Conservation (phyloP, 2,888 invertebrate species). For the Cosmia trapezina region DNA sequence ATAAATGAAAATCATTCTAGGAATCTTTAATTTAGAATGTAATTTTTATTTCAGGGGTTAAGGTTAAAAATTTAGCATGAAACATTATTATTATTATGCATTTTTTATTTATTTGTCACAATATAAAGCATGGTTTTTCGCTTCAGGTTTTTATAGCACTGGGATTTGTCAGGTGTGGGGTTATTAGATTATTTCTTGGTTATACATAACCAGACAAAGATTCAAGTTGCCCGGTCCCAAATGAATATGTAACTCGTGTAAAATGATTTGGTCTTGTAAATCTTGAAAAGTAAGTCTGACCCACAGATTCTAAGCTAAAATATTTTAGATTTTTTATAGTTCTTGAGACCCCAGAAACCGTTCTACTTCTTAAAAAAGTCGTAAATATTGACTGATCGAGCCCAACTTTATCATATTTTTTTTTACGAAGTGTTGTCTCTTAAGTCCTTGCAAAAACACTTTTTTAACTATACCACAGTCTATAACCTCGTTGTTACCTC, state of each 20-base stretch:
- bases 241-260: background rate
- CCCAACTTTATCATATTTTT: background rate
- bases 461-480: background rate
- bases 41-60: constrained; percentile 7
- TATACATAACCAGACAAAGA: constrained; percentile 10
- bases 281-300: background rate
- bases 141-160: constrained; percentile 44
- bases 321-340: background rate
- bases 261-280: background rate
- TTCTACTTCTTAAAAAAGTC: background rate
- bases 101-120: constrained; percentile 14
- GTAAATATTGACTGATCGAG: background rate
- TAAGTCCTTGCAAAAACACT: background rate
- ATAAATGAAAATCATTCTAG: constrained; percentile 1
- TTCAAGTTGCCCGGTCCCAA: background rate
- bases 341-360: background rate
- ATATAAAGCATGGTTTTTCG: constrained; percentile 45
- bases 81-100: background rate
- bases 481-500: constrained; percentile 30
- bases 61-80: constrained; percentile 32
- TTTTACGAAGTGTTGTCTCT: background rate
- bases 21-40: constrained; percentile 3
- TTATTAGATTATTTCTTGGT: constrained; percentile 1
- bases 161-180: constrained; percentile 47
- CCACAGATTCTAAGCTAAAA: background rate